Evolutionary conservation across 2,888 invertebrate genomes (phyloP), one percentile per base, ranked within the genome.

Genomic region (Asteroscopus sphinx): DNA sequence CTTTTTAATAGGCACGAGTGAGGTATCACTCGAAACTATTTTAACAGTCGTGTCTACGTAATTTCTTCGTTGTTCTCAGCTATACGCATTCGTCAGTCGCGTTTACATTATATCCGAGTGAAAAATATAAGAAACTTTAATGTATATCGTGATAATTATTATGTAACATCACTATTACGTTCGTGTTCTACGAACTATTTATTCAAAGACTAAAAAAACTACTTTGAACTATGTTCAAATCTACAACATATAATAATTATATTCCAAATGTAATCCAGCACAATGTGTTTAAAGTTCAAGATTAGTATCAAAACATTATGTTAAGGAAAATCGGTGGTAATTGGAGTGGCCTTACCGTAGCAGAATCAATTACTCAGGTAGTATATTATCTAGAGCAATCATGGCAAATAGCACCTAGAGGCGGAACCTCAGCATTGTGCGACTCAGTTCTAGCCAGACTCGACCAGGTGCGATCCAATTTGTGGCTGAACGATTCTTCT

Each of bases 341-440:
- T 58, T 36, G 36, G 7, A 17, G 12, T 33, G 49, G 37, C 46
- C 42, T 59, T 57, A 44, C 25, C 33, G 40, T 4, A 16, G n/a
- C n/a, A 5, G 40, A 45, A 66, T 66, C 44, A 58, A 53, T 47
- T 46, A 61, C 58, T 63, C 51, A 54, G 60, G 62, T 60, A 26
- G 51, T 30, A 35, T 15, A 65, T 4, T 25, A 66, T 45, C 45
- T 54, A 44, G 40, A 44, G 45, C 36, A 68, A 73, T 76, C 65
- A 64, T 47, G 39, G 58, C 56, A 57, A 73, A 73, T 73, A 37
- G 44, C 45, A 56, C 42, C 12, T 49, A 48, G 49, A 62, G 47
- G 60, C 67, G 70, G 74, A 61, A 59, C 66, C 45, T n/a, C 42
- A 57, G 40, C 32, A 63, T 67, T 62, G 61, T 56, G 15, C 51